phyloP scores from a whole-genome alignment of 2,888 invertebrate genomes.

The Melanophora roralis region DNA sequence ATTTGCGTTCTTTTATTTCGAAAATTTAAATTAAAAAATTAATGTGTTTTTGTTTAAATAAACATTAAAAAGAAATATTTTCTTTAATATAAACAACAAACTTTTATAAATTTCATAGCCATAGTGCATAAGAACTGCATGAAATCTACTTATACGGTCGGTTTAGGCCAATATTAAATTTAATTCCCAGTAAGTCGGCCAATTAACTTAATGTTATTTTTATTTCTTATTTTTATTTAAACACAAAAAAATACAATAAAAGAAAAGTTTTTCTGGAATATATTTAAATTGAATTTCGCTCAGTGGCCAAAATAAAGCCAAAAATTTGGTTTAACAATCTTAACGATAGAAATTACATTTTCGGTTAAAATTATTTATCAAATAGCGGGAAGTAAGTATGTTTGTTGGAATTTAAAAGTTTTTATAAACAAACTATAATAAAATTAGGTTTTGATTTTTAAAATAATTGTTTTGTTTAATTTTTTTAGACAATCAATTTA shows the following conservation, averaged over 20 bases:
- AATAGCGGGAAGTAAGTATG: too few species aligned
- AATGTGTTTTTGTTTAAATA: not conserved
- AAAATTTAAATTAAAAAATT: not conserved
- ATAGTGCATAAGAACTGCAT: not conserved
- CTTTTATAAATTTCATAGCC: not conserved
- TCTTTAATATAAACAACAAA: conserved; percentile 6
- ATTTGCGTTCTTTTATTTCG: not conserved
- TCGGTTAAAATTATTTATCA: too few species aligned
- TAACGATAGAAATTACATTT: too few species aligned
- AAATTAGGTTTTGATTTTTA: too few species aligned
- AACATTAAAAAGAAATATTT: not conserved
- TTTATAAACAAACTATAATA: too few species aligned
- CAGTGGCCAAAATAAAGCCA: not conserved
- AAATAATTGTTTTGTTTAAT: too few species aligned
- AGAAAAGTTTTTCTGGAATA: not conserved
- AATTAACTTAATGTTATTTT: conserved; percentile 5
- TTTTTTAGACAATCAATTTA: too few species aligned
- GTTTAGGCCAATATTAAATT: conserved; percentile 9
- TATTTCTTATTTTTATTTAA: not conserved
- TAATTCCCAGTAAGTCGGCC: not conserved
- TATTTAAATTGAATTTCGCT: not conserved
- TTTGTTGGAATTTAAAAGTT: too few species aligned
- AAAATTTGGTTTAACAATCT: not conserved
- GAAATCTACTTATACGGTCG: not conserved
- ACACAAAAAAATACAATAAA: not conserved